These are phyloP conservation scores for Phymorhynchus buccinoides DNA, from an alignment of 1,140 invertebrate genomes.

Conservation along the genomic window DNA sequence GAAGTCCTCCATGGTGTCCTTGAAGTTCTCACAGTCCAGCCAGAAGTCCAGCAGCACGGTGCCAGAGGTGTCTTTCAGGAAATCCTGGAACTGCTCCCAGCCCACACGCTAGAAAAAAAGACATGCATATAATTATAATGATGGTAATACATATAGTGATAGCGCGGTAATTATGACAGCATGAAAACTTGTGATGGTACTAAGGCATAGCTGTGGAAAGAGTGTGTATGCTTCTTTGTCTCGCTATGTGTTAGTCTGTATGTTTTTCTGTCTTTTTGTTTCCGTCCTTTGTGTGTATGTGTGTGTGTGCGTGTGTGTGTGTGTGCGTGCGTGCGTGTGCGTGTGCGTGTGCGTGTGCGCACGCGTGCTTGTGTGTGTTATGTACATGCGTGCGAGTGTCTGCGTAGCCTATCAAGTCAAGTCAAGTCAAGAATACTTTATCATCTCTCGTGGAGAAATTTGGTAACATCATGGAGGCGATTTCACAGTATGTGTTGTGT, in stretches of 20 bases:
- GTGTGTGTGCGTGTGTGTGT: background rate
- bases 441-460: no score
- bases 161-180: background rate
- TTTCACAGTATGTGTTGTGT: background rate
- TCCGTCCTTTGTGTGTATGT: background rate
- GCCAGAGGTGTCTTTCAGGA: conserved; percentile 66
- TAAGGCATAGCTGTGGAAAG: background rate
- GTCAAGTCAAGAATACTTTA: no score
- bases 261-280: no score
- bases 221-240: background rate
- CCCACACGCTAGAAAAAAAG: conserved; percentile 59
- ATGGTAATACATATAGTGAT: no score
- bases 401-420: no score
- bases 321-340: no score
- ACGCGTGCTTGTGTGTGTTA: background rate
- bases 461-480: no score
- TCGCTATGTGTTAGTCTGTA: no score
- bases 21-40: conserved; percentile 73
- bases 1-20: conserved; percentile 70
- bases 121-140: background rate
- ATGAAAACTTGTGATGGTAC: background rate
- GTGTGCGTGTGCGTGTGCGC: background rate
- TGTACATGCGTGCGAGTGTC: background rate
- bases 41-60: conserved; percentile 70
- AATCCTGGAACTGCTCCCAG: conserved; percentile 68